Percentiles rank a stretch among this genome's conserved stretches.
phyloP scores from a whole-genome alignment of 2,888 invertebrate species.

The Tanypteryx hageni region DNA sequence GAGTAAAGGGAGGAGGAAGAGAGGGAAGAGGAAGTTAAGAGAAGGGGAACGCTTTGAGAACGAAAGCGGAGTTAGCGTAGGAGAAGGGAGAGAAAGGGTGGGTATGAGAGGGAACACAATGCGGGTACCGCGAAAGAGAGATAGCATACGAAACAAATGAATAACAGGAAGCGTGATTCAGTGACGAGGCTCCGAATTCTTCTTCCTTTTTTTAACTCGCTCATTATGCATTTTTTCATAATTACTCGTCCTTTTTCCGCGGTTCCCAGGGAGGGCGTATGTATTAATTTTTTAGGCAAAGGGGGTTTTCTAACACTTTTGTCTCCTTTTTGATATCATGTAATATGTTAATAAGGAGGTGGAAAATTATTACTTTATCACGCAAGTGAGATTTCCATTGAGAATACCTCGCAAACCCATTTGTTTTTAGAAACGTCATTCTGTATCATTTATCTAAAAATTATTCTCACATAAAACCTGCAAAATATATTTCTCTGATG shows the following conservation, averaged over 20 bases:
- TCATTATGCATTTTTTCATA: slow-evolving; percentile 12
- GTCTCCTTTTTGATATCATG: neutral
- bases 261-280: neutral
- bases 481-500: too few relatives aligned
- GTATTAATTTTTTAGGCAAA: neutral
- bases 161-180: slow-evolving; percentile 38
- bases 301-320: neutral
- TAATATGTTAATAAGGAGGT: neutral
- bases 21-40: neutral
- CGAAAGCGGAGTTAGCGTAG: neutral
- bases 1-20: neutral
- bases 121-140: neutral
- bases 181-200: neutral
- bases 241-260: neutral
- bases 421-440: too few relatives aligned
- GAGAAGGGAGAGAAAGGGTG: neutral
- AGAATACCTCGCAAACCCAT: too few relatives aligned
- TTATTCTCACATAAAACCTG: too few relatives aligned
- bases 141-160: neutral
- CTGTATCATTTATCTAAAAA: too few relatives aligned
- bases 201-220: neutral
- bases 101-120: neutral
- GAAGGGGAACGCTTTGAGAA: neutral
- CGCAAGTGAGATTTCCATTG: too few relatives aligned
- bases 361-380: neutral